These are phyloP conservation scores for Hyla sarda DNA, from an alignment of 2,113 vertebrate genomes.

Conservation along the genomic window DNA sequence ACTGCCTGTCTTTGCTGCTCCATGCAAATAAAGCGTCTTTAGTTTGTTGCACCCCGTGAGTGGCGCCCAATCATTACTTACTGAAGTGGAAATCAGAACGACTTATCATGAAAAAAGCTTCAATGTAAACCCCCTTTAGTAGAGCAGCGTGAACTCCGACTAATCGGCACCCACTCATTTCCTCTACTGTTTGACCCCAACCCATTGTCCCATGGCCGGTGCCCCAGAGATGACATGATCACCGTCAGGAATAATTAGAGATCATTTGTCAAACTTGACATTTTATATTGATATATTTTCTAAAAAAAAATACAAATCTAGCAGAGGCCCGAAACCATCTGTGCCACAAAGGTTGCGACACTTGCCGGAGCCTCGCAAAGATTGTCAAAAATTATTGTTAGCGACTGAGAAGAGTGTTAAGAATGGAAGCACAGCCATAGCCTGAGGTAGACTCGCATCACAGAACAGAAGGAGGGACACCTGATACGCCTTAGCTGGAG, in stretches of 20 bases:
- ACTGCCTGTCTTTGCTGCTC: too few relatives aligned
- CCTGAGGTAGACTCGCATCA: constrained; percentile 32
- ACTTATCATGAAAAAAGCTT: background rate
- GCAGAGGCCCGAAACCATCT: constrained; percentile 22
- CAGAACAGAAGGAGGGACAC: constrained; percentile 31
- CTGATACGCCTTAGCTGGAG: constrained; percentile 46
- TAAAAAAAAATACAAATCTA: constrained; percentile 1
- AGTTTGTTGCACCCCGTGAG: too few relatives aligned
- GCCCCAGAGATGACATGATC: constrained; percentile 41
- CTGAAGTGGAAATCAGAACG: too few relatives aligned
- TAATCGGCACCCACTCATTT: constrained; percentile 22
- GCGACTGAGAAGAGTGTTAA: constrained; percentile 47
- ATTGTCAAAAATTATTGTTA: constrained; percentile 48
- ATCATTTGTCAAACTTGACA: constrained; percentile 41
- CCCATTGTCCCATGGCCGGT: constrained; percentile 17
- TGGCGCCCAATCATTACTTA: too few relatives aligned
- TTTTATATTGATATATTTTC: constrained; percentile 21
- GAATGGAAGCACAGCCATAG: constrained; percentile 14
- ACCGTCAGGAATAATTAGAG: constrained; percentile 39
- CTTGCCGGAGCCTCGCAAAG: background rate
- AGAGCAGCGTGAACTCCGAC: background rate
- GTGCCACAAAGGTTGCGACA: background rate
- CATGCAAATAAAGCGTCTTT: too few relatives aligned
- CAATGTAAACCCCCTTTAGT: background rate
- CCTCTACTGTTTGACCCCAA: constrained; percentile 41